Evolutionary conservation across 2,113 vertebrate genomes (phyloP).

Genomic region (Python bivittatus): DNA sequence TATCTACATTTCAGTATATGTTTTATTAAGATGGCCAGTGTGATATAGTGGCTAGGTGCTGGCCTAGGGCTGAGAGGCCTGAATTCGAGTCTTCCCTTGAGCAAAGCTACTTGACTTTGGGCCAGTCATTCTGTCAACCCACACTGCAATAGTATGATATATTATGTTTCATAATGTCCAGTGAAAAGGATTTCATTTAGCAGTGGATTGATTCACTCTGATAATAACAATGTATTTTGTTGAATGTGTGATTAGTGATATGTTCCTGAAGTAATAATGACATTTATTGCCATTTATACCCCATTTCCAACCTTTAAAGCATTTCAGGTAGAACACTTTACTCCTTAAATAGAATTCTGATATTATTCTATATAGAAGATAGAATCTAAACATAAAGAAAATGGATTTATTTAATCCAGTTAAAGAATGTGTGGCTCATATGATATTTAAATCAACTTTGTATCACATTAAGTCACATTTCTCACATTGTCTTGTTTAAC

Average conservation of each 20-base stretch:
- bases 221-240: not conserved
- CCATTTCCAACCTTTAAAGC: not conserved
- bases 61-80: not conserved
- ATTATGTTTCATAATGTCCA: too few species aligned
- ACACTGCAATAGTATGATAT: too few species aligned
- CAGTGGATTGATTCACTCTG: too few species aligned
- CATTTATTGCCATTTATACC: not conserved
- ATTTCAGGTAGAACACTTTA: not conserved
- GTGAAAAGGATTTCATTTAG: too few species aligned
- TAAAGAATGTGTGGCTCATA: not conserved
- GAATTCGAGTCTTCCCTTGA: not conserved
- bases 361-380: not conserved
- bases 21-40: not conserved
- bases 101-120: too few species aligned
- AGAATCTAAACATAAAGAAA: not conserved
- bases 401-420: not conserved
- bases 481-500: not conserved
- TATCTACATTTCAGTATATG: constrained; percentile 26
- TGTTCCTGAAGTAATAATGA: not conserved
- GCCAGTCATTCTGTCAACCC: too few species aligned
- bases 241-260: constrained; percentile 6
- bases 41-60: not conserved
- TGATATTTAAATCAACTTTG: not conserved
- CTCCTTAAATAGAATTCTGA: not conserved
- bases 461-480: not conserved